Base-by-base conservation (phyloP, 2,113 vertebrate species). In the Apodemus sylvaticus region DNA sequence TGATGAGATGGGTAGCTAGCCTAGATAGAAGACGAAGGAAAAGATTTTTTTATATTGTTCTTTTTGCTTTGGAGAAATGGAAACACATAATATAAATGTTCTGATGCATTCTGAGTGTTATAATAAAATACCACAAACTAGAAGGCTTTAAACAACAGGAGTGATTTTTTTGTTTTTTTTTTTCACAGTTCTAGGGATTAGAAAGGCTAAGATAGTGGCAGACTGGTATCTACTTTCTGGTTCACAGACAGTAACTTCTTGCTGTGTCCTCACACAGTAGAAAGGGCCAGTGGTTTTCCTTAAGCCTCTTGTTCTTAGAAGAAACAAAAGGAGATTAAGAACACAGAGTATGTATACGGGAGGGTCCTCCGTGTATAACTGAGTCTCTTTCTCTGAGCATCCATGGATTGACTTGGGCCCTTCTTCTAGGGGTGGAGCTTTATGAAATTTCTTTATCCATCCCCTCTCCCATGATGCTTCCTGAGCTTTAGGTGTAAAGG, bases 241-340 rank as follows among this genome's bases (percentile, higher is more conserved):
- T 8, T 39, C n/a, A 60, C 22, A 62, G 55, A 83, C 24, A 29
- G 24, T 58, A 39, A 55, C 55, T n/a, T 62, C 81, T 60, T 29
- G 20, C 53, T 82, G 81, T 62, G 55, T 62, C 13, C 24, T 26
- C 22, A 42, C 22, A 82, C 16, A 42, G 79, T 60, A 83, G n/a
- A 29, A 62, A 83, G 53, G 12, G n/a, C n/a, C 58, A 82, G 36
- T 22, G 22, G n/a, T 45, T 42, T 83, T 62, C 24, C 81, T 83
- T 83, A 62, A 62, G 7, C 17, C 39, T 83, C 53, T 82, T 60
- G 34, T 68, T 66, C 55, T 71, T 42, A 68, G 31, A 74, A 51
- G 48, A 94, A n/a, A 85, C 51, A 90, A 89, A 71, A 17, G 66
- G 22, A 17, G 29, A 81, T 87, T 68, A 58, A 91, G 79, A 93